phyloP scores from a whole-genome alignment of 2,113 vertebrate species.

The Eulemur rufifrons region DNA sequence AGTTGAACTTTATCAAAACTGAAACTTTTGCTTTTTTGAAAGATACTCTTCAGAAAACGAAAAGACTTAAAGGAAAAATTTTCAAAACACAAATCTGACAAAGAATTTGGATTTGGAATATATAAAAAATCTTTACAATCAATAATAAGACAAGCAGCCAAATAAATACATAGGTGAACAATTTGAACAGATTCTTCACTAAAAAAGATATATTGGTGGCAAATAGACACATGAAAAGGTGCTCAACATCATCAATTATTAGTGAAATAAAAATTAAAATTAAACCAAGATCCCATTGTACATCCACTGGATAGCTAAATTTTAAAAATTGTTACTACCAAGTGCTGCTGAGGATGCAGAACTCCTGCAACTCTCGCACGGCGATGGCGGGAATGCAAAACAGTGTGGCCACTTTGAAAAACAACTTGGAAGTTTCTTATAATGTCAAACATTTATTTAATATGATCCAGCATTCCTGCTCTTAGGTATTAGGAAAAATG shows the following conservation, averaged over 20 bases:
- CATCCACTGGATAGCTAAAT: neutral
- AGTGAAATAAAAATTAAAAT: neutral
- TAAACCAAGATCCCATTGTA: neutral
- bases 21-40: conserved; percentile 1
- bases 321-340: neutral
- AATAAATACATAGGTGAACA: neutral
- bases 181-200: neutral
- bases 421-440: neutral
- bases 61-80: neutral
- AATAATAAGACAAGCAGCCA: neutral
- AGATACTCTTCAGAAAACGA: neutral
- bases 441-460: conserved; percentile 14
- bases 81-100: neutral
- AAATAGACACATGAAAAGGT: neutral
- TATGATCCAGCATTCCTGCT: neutral
- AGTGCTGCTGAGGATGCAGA: neutral
- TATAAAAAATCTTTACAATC: neutral
- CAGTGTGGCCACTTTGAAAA: neutral
- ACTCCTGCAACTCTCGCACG: neutral
- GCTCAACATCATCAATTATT: neutral
- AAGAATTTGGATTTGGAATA: neutral
- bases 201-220: neutral
- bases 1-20: neutral
- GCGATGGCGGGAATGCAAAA: neutral
- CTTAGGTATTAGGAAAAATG: neutral